phyloP scores from a whole-genome alignment of 2,888 invertebrate genomes.

The Lepidochitona cinerea region DNA sequence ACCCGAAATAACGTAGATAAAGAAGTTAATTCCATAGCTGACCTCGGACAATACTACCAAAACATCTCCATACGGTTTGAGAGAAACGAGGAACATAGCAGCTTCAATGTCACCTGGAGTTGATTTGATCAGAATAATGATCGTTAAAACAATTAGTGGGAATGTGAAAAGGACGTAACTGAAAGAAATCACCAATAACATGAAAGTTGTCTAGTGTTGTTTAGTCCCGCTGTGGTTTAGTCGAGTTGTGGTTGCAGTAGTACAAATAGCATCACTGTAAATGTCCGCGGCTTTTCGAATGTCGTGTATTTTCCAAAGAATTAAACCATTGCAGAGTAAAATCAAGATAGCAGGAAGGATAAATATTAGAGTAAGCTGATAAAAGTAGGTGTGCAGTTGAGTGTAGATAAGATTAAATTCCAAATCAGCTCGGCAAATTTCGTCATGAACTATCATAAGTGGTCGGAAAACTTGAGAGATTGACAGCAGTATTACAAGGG shows the following conservation, averaged over 20 bases:
- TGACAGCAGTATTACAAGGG: slow-evolving; percentile 31
- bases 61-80: slow-evolving; percentile 33
- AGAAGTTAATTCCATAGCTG: slow-evolving; percentile 54
- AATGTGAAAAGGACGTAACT: slow-evolving; percentile 43
- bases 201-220: slow-evolving; percentile 49
- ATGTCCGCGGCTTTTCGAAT: slow-evolving; percentile 22
- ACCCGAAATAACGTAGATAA: slow-evolving; percentile 54
- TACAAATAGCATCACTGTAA: slow-evolving; percentile 29
- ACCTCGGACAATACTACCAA: slow-evolving; percentile 42
- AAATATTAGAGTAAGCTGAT: slow-evolving; percentile 41
- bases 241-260: slow-evolving; percentile 28
- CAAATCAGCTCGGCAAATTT: slow-evolving; percentile 5
- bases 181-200: slow-evolving; percentile 48
- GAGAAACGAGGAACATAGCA: slow-evolving; percentile 10
- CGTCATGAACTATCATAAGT: slow-evolving; percentile 30
- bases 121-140: slow-evolving; percentile 27
- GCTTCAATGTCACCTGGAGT: slow-evolving; percentile 16
- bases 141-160: slow-evolving; percentile 41
- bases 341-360: slow-evolving; percentile 35
- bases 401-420: slow-evolving; percentile 28
- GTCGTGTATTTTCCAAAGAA: slow-evolving; percentile 36
- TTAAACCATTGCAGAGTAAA: slow-evolving; percentile 35
- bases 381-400: slow-evolving; percentile 40
- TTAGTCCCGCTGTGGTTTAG: slow-evolving; percentile 18
- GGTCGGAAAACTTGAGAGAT: slow-evolving; percentile 41